Evolutionary conservation across 2,888 invertebrate genomes (phyloP), one percentile per base, ranked within the genome.

Genomic region (Schrankia costaestrigalis): DNA sequence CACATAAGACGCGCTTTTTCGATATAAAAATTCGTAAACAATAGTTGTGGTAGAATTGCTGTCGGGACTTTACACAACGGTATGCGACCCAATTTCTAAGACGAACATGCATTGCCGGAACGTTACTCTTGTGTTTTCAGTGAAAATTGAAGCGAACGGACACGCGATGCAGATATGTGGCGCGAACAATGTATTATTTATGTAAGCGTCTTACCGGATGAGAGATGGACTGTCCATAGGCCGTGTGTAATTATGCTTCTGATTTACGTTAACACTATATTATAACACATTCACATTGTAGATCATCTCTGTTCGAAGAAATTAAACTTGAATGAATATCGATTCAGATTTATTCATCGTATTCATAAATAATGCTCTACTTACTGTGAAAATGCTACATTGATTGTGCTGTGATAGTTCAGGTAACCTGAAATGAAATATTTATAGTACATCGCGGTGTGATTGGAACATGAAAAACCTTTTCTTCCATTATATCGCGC

Each of bases 71-170:
- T 62, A 47, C 56, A 53, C 62, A 65, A 62, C 40, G 59, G 60
- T 53, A 63, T 63, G 63, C 63, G 73, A 67, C 72, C 71, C 56
- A 67, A 71, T 71, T 73, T 67, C 63, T 63, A 63, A 54, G 55
- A 56, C 28, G 43, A 53, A 49, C 46, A 53, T 46, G 53, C 53
- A 61, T 57, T 55, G 56, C 24, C 49, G 52, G 46, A 59, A 55
- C 52, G 57, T 63, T 58, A 55, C 54, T 59, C 55, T 38, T n/a
- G 63, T 62, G 63, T 63, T 70, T 68, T 68, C 62, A 70, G 63
- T 71, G 63, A 70, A 71, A 72, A 62, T 59, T 50, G 41, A 51
- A 35, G 32, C 31, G 29, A 28, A 40, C 50, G 38, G 41, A 58
- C 67, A 60, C 67, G 63, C 63, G 56, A 59, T 40, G 31, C 43